Conservation (phyloP, 2,113 vertebrate genomes). For the Neodon shergylaensis region DNA sequence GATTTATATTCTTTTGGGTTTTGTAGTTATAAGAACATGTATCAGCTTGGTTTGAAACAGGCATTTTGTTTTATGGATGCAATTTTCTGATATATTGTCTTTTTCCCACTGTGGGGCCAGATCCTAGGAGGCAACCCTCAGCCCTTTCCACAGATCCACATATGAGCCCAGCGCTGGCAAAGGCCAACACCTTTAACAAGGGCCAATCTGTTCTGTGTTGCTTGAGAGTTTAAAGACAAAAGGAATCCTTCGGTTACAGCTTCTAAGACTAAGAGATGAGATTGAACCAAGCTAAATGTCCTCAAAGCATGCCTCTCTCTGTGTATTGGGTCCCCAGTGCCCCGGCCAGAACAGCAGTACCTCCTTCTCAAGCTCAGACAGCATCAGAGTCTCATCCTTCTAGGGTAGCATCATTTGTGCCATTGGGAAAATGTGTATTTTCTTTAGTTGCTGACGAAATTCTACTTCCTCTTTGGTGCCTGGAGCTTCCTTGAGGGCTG, state of each 20-base stretch:
- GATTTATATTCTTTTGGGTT: background rate
- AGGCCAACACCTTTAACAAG: background rate
- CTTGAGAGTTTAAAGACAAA: background rate
- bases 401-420: background rate
- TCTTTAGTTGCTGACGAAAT: background rate
- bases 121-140: background rate
- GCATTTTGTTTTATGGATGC: background rate
- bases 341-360: background rate
- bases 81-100: background rate
- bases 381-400: background rate
- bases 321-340: background rate
- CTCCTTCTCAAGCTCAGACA: background rate
- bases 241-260: background rate
- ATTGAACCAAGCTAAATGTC: background rate
- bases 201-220: too few species aligned
- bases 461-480: background rate
- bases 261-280: slow-evolving; percentile 16
- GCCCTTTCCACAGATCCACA: background rate
- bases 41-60: slow-evolving; percentile 1
- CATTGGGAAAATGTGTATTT: background rate
- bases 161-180: background rate
- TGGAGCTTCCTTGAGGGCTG: background rate
- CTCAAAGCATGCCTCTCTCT: background rate
- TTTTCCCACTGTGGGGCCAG: background rate
- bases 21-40: background rate